A percentile compares a stretch with the other conserved stretches of the same genome.
Conservation (phyloP, 2,888 invertebrate species). For the Deilephila porcellus region DNA sequence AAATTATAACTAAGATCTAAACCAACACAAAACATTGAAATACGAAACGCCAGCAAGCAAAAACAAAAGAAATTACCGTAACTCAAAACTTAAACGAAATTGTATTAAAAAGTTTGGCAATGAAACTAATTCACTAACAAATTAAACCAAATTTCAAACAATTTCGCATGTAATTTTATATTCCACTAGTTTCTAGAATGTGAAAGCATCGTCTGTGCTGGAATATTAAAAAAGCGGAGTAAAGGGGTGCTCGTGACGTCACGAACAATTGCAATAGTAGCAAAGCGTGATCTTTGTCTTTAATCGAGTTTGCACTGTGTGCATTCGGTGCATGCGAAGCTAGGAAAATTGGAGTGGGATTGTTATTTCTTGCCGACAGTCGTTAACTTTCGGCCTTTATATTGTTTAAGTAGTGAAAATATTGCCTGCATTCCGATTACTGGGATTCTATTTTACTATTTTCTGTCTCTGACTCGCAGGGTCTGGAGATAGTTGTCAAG, state of each 20-base stretch:
- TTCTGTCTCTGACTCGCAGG: no score
- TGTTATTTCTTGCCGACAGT: no score
- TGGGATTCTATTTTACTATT: no score
- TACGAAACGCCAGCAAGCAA: no score
- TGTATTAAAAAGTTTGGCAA: conserved; percentile 16
- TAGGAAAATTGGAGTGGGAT: neutral
- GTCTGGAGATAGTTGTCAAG: no score
- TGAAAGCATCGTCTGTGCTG: neutral
- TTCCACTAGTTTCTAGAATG: neutral
- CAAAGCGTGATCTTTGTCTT: conserved; percentile 75
- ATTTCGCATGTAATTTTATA: conserved; percentile 28
- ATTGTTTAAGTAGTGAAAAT: no score
- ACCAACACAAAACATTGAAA: no score
- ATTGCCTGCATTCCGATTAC: no score
- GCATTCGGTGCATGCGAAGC: conserved; percentile 32
- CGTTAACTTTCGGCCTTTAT: no score
- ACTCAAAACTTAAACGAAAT: neutral
- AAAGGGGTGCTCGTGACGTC: conserved; percentile 58
- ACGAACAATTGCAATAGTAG: conserved; percentile 69
- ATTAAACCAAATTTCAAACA: conserved; percentile 2
- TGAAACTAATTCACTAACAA: conserved; percentile 13
- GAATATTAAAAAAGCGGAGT: conserved; percentile 15
- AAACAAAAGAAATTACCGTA: neutral
- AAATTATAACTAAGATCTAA: no score
- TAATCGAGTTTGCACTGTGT: conserved; percentile 69